Conservation (phyloP, 2,888 invertebrate species). For the Drosophila mulleri region DNA sequence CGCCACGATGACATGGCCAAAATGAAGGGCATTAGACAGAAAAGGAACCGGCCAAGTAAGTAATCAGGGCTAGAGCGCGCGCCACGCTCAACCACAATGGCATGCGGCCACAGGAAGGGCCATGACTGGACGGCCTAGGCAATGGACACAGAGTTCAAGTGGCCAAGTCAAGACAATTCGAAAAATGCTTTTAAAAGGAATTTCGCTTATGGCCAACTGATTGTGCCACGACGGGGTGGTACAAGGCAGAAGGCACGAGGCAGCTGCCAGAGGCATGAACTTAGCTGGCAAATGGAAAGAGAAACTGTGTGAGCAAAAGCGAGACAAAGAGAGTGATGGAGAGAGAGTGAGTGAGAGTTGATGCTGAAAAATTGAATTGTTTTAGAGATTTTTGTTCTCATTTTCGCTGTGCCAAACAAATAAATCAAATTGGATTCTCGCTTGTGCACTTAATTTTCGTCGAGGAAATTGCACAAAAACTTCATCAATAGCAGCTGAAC, state of each 20-base stretch:
- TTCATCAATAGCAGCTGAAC: slow-evolving; percentile 52
- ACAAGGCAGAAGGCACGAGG: slow-evolving; percentile 12
- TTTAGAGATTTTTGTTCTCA: slow-evolving; percentile 73
- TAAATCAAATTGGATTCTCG: slow-evolving; percentile 80
- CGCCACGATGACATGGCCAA: slow-evolving; percentile 44
- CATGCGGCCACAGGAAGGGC: slow-evolving; percentile 12
- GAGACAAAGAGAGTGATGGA: neutral
- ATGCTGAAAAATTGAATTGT: slow-evolving; percentile 77
- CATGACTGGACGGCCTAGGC: slow-evolving; percentile 9
- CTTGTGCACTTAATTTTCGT: slow-evolving; percentile 71
- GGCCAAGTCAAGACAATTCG: slow-evolving; percentile 78
- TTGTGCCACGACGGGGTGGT: slow-evolving; percentile 54
- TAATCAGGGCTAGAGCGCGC: slow-evolving; percentile 34
- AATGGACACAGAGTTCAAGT: slow-evolving; percentile 58
- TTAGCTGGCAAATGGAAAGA: neutral
- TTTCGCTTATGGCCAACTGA: slow-evolving; percentile 79
- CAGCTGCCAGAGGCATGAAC: slow-evolving; percentile 27
- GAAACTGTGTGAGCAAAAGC: too few relatives aligned
- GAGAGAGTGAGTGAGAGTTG: neutral
- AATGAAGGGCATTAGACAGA: slow-evolving; percentile 32
- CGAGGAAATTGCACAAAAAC: slow-evolving; percentile 59
- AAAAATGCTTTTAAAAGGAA: slow-evolving; percentile 79
- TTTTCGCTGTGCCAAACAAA: slow-evolving; percentile 57
- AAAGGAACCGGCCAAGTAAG: slow-evolving; percentile 31
- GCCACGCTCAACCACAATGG: slow-evolving; percentile 16